Base-by-base conservation (phyloP, 2,797 vertebrate species). In the Brotula barbata region DNA sequence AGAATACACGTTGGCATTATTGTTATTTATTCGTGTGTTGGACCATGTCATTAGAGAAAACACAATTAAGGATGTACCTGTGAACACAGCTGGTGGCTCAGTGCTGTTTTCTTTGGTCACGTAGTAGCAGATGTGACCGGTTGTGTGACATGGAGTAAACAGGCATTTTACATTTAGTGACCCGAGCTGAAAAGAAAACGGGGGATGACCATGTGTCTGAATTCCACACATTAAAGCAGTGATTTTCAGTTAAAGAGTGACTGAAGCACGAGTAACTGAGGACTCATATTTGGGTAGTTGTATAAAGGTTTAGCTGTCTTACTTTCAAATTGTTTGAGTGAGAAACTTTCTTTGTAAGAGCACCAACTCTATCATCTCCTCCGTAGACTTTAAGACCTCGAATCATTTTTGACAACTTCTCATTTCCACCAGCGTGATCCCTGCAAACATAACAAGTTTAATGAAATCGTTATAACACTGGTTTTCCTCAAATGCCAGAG, bases 391-490 rank as follows among this genome's bases (percentile, higher is more conserved):
- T 93, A 57, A 99, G 77, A 9, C 95, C 95, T 0, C 94, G 84
- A 53, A 93, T 89, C 76, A 98, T 75, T 83, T 92, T 95, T 22
- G 95, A 81, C 47, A 99, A 89, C 87, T 98, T 98, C 83, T 97
- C 94, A 0, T 99, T 99, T 43, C 97, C 97, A 1, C 97, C 92
- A 1, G 97, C 97, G 0, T 99, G 97, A 88, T 99, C 97, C 97
- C 97, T 99, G 21, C 23, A 3, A 10, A 55, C 20, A 56, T 11
- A 48, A 21, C 34, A 33, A 1, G 1, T 34, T 37, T 5, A 17
- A 13, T 11, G 16, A 14, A 28, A n/a, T 16, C 20, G 13, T 3
- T 44, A 39, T 13, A 16, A 14, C 3, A 8, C 2, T n/a, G n/a
- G 22, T 54, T 41, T 41, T 31, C 22, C 22, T 39, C 19, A 39